A percentile compares a stretch with the other conserved stretches of the same genome.
Evolutionary conservation across 2,888 invertebrate species (phyloP).

Genomic region (Sarcophaga subvicina): DNA sequence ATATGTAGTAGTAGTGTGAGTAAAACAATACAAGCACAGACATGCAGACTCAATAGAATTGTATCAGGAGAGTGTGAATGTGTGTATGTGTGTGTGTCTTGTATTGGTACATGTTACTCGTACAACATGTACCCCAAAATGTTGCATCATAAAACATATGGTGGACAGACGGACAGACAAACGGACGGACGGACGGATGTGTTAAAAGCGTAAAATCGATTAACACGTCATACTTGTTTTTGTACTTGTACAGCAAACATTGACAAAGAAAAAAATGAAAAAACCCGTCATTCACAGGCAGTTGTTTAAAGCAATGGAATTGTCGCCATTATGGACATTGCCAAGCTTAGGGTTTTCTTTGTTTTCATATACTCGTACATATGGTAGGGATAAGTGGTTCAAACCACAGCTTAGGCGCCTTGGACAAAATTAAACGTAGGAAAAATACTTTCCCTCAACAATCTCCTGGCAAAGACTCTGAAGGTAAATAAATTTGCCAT

Average conservation of each 20-base stretch:
- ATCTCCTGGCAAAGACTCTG: too few relatives aligned
- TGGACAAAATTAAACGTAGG: too few relatives aligned
- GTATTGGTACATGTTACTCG: slow-evolving; percentile 5
- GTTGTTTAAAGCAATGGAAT: not conserved
- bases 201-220: slow-evolving; percentile 65
- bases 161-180: not conserved
- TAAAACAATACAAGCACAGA: not conserved
- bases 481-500: too few relatives aligned
- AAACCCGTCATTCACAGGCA: not conserved
- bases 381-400: too few relatives aligned
- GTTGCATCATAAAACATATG: slow-evolving; percentile 48
- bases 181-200: not conserved
- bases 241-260: too few relatives aligned
- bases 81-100: not conserved
- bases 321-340: too few relatives aligned
- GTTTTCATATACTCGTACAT: too few relatives aligned
- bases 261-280: not conserved
- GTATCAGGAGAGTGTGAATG: not conserved
- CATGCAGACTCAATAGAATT: not conserved
- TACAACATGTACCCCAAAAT: slow-evolving; percentile 30
- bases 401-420: too few relatives aligned
- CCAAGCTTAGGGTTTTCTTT: too few relatives aligned
- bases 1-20: too few relatives aligned
- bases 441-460: too few relatives aligned
- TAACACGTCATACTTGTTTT: slow-evolving; percentile 61